Percentiles rank a stretch among this genome's conserved stretches.
These are phyloP conservation scores for Eretmochelys imbricata DNA, from an alignment of 2,113 vertebrate species.

Conservation along the genomic window DNA sequence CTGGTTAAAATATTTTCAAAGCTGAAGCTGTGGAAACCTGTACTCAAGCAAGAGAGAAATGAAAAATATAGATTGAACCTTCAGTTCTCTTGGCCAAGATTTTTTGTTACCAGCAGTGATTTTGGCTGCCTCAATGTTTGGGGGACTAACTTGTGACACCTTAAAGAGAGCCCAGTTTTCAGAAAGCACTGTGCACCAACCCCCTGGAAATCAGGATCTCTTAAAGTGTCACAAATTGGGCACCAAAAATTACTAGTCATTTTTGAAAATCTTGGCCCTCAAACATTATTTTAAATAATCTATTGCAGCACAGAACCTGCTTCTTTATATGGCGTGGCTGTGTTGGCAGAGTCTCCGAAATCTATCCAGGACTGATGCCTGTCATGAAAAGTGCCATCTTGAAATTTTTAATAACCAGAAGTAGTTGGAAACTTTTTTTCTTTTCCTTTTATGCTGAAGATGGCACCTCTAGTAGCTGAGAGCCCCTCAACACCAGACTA, in stretches of 20 bases:
- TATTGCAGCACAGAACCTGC: neutral
- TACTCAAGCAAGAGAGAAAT: conserved; percentile 39
- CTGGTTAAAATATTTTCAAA: conserved; percentile 69
- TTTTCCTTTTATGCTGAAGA: neutral
- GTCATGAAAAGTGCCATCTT: neutral
- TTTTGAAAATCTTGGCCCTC: neutral
- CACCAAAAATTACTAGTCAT: neutral
- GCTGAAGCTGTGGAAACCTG: conserved; percentile 50
- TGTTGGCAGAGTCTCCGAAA: neutral
- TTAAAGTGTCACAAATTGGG: neutral
- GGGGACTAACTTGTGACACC: neutral
- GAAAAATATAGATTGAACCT: neutral
- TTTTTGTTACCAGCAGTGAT: neutral
- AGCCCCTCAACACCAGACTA: neutral
- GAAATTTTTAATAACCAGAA: neutral
- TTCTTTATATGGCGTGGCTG: neutral
- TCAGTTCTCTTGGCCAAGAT: neutral
- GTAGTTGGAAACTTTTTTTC: neutral
- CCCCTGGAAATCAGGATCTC: neutral
- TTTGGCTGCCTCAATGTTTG: neutral
- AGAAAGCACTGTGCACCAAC: neutral
- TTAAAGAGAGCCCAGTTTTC: neutral
- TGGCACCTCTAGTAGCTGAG: neutral
- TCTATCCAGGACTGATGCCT: neutral
- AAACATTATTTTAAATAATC: neutral